phyloP scores from a whole-genome alignment of 2,113 vertebrate genomes.

The Rhinoderma darwinii region DNA sequence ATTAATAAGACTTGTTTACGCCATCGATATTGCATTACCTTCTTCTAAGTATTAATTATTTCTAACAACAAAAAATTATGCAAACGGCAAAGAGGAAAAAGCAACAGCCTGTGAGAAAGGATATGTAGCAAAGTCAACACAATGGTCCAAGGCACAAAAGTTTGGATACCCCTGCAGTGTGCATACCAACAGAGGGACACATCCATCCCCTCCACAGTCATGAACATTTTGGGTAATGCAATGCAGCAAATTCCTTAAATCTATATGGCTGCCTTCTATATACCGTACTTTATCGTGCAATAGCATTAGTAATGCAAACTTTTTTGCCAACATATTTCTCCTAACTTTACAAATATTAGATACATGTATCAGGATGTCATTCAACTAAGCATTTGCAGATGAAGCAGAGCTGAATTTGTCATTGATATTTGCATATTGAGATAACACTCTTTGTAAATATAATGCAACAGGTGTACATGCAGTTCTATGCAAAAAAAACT shows the following conservation, averaged over 20 bases:
- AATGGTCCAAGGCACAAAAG: conserved; percentile 6
- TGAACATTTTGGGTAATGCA: neutral
- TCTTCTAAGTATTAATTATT: neutral
- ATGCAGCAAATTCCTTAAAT: neutral
- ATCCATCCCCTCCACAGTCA: neutral
- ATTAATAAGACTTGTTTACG: neutral
- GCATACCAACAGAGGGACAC: neutral
- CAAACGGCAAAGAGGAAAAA: neutral
- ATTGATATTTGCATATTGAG: neutral
- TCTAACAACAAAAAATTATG: neutral
- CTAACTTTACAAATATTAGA: neutral
- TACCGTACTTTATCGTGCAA: neutral
- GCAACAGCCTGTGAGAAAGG: neutral
- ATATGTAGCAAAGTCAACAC: neutral
- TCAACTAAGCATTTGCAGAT: neutral
- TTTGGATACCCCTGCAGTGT: conserved; percentile 8
- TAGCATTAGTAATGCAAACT: too few relatives aligned
- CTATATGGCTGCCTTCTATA: neutral
- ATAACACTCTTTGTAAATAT: neutral
- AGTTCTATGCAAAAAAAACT: too few relatives aligned
- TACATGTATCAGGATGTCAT: neutral
- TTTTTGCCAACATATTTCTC: neutral
- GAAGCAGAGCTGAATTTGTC: neutral
- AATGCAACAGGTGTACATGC: neutral
- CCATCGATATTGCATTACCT: conserved; percentile 11